Base-by-base conservation (phyloP, 2,888 invertebrate genomes). In the Marasmarcha lunaedactyla region DNA sequence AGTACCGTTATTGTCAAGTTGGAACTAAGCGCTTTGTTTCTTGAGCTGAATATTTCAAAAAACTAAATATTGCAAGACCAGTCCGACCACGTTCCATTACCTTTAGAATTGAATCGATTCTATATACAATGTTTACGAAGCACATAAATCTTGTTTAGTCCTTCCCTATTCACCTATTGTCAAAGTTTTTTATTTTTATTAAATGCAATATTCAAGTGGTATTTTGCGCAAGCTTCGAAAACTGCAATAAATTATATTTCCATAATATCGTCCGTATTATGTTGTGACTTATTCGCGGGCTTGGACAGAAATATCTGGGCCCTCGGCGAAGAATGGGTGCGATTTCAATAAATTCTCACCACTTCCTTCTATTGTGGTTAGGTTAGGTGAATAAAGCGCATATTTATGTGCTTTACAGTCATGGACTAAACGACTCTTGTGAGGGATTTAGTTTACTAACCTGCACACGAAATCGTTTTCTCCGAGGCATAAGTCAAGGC, bases 401-500 rank as follows among this genome's bases (percentile, higher is more conserved):
- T 49, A 51, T 57, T 55, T 52, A 55, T 51, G 52, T 48, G 41
- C 45, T 49, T 47, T 51, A 52, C 30, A n/a, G n/a, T 30, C n/a
- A n/a, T 30, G 30, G 10, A 10, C 30, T 11, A n/a, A 7, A 7
- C 4, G 7, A 20, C 20, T 20, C 7, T 20, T 7, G 7, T 20
- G 20, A 20, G 20, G 20, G 20, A 47, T 51, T 57, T 52, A 50
- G 7, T 13, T 1, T 45, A 63, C 90, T 88, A 78, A 95, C 94
- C 95, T 91, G 90, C 96, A 96, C 54, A 91, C 89, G 83, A 95
- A 96, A 71, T 95, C 95, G 56, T 90, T 89, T 79, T 96, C 95
- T 53, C 93, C 91, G 45, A 96, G 87, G 73, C 95, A 96, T 55
- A 94, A 86, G 85, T 95, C 95, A 60, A 95, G 87, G 76, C 95